Evolutionary conservation across 1,140 invertebrate species (phyloP).

Genomic region (Penaeus vannamei): DNA sequence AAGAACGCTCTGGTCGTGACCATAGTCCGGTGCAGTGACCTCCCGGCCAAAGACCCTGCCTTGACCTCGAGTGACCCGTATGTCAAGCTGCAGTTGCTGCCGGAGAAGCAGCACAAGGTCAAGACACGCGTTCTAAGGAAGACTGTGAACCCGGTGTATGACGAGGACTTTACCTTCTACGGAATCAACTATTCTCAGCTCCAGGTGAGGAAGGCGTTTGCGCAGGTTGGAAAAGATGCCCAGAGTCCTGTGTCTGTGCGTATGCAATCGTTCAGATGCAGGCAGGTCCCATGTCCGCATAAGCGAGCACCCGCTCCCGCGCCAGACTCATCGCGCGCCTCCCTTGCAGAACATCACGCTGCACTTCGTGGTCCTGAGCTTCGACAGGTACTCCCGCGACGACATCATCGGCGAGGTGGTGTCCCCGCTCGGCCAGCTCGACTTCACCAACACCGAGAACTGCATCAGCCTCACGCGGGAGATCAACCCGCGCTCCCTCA

Average conservation of each 20-base stretch:
- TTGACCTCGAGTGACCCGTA: constrained; percentile 86
- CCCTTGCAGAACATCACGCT: constrained; percentile 83
- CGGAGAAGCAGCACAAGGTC: constrained; percentile 95
- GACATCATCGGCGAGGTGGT: constrained; percentile 98
- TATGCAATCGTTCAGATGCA: not conserved
- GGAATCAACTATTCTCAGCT: constrained; percentile 89
- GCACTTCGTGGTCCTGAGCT: constrained; percentile 95
- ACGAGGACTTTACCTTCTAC: constrained; percentile 97
- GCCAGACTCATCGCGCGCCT: not conserved
- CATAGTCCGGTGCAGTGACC: constrained; percentile 87
- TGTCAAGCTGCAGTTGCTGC: constrained; percentile 93
- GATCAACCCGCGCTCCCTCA: constrained; percentile 88
- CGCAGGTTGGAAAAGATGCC: not conserved
- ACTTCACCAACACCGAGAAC: constrained; percentile 69
- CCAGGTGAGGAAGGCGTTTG: constrained; percentile 71
- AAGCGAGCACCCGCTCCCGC: not conserved
- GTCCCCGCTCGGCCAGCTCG: constrained; percentile 77
- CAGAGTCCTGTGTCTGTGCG: not conserved
- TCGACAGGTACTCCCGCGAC: constrained; percentile 96
- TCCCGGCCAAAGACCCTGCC: constrained; percentile 85
- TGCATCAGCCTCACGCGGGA: constrained; percentile 79
- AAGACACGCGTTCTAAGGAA: constrained; percentile 95
- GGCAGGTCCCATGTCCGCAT: not conserved
- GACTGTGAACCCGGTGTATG: constrained; percentile 92
- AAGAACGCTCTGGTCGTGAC: constrained; percentile 92